These are phyloP conservation scores for Bombus affinis DNA, from an alignment of 1,140 invertebrate species.

Conservation along the genomic window DNA sequence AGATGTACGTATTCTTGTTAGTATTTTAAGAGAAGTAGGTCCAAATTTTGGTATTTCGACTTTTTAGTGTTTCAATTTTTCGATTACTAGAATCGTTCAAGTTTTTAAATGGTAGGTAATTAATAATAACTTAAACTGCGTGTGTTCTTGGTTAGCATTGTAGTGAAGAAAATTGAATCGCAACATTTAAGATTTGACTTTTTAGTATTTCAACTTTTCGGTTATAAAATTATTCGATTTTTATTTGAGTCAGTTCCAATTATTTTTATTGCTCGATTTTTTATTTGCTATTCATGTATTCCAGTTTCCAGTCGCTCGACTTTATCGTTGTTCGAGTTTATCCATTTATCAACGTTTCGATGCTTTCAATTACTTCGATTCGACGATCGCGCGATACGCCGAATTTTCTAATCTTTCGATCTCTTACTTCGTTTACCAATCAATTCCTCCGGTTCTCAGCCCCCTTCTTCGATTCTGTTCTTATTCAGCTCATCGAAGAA, in stretches of 20 bases:
- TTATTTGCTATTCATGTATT: no score
- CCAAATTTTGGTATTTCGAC: no score
- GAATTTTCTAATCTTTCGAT: neutral
- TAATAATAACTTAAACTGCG: no score
- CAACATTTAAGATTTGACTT: neutral
- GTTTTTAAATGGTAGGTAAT: no score
- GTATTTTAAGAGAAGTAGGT: no score
- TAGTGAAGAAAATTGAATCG: no score
- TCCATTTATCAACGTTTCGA: neutral
- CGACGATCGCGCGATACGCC: neutral
- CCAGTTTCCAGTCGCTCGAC: neutral
- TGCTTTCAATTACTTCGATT: neutral
- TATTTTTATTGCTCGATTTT: neutral
- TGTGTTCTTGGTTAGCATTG: neutral
- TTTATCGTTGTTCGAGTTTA: neutral
- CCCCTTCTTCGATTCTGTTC: neutral
- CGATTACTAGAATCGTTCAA: no score
- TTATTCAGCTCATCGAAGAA: neutral
- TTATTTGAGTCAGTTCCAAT: neutral
- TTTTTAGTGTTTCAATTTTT: no score
- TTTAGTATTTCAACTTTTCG: neutral
- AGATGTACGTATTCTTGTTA: neutral
- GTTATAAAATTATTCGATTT: neutral
- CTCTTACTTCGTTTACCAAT: constrained; percentile 14
- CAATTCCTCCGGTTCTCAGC: neutral